Conservation (phyloP, 2,113 vertebrate genomes). For the Malaclemys terrapin region DNA sequence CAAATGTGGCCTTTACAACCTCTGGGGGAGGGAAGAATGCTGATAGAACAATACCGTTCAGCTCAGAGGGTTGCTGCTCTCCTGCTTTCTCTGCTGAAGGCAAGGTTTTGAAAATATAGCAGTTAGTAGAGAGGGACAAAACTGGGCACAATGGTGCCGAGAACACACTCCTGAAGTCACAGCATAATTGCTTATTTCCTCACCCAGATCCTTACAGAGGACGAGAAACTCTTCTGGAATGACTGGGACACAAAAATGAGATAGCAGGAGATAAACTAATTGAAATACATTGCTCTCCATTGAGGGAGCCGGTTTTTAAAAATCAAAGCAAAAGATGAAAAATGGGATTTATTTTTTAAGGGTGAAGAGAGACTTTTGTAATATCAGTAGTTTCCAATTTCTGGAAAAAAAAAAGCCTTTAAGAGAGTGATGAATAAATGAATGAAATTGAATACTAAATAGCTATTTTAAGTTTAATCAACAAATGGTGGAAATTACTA, state of each 20-base stretch:
- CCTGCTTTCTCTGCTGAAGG: background rate
- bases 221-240: background rate
- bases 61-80: background rate
- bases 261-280: background rate
- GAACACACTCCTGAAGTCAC: background rate
- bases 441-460: background rate
- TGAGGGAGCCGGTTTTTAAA: background rate
- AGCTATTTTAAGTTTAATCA: conserved; percentile 37
- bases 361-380: background rate
- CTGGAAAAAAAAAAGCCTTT: background rate
- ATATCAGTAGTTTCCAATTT: background rate
- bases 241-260: background rate
- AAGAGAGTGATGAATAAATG: background rate
- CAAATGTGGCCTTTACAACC: too few relatives aligned
- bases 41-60: background rate
- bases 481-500: conserved; percentile 61
- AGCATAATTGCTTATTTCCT: background rate
- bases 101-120: background rate
- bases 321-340: background rate
- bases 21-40: background rate
- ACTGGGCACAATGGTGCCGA: background rate
- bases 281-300: background rate
- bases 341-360: background rate
- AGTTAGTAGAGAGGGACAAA: background rate
- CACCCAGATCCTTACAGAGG: background rate